Conservation (phyloP, 2,113 vertebrate species). For the Cheilinus undulatus region DNA sequence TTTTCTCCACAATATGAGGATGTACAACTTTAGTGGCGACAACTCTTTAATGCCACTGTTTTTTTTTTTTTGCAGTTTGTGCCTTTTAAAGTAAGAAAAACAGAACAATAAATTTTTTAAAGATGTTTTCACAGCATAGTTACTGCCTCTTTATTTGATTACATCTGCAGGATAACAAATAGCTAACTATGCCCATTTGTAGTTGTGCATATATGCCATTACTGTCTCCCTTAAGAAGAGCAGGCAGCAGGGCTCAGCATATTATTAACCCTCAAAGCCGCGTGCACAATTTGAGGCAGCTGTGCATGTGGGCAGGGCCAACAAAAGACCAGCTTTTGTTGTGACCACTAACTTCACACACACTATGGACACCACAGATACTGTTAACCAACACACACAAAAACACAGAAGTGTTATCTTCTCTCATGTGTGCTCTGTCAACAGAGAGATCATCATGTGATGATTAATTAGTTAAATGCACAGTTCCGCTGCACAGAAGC, state of each 20-base stretch:
- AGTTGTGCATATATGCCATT: slow-evolving; percentile 27
- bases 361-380: slow-evolving; percentile 8
- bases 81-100: neutral
- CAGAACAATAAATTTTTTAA: slow-evolving; percentile 25
- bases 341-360: slow-evolving; percentile 21
- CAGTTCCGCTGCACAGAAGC: slow-evolving; percentile 23
- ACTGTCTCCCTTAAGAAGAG: slow-evolving; percentile 23
- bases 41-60: neutral
- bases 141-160: slow-evolving; percentile 22
- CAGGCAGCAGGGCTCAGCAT: slow-evolving; percentile 74
- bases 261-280: slow-evolving; percentile 82
- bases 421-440: slow-evolving; percentile 34
- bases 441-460: slow-evolving; percentile 43
- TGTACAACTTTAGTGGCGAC: neutral
- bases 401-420: slow-evolving; percentile 14
- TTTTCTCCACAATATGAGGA: neutral
- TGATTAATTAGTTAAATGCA: slow-evolving; percentile 65
- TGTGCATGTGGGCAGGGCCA: slow-evolving; percentile 67
- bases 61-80: neutral
- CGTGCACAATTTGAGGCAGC: slow-evolving; percentile 75
- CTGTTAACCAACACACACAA: slow-evolving; percentile 13
- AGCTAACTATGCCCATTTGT: too few relatives aligned
- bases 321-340: slow-evolving; percentile 66
- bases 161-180: slow-evolving; percentile 21
- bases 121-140: slow-evolving; percentile 11